Base-by-base conservation (phyloP, 2,888 invertebrate species). In the Bibio marci region DNA sequence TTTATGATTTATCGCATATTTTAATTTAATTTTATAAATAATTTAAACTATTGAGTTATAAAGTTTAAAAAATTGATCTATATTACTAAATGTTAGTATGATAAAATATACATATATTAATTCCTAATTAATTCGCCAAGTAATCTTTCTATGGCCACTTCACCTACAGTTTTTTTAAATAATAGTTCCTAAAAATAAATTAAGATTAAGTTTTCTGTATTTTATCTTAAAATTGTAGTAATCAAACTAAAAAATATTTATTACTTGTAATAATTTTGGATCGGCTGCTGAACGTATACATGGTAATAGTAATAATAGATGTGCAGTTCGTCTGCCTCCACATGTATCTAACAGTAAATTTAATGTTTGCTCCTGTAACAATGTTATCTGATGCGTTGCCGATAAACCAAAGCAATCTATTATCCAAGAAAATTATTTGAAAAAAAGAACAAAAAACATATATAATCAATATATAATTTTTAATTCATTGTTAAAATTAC, bases 321-420 rank as follows among this genome's bases (percentile, higher is more conserved):
- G 76, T 1, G 81, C 83, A 47, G 85, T 76, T 15, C 86, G 66
- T 1, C 69, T 64, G 1, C 70, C 58, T 12, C 55, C 51, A 50
- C 77, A 76, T 54, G 82, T 76, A 48, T 81, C 80, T 49, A 79
- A 76, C 18, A 90, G 63, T 59, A 80, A 76, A 4, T 77, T 66
- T 43, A 85, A 73, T 0, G 81, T 79, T 56, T 86, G 83, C 48
- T 87, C 86, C 63, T 87, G 87, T 2, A 86, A 59, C 34, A 76
- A 67, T 48, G 69, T 74, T 43, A 77, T 65, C 46, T 76, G 69
- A 7, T 56, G 59, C 2, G 65, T 56, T 48, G 77, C 75, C 35
- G 71, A 66, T 35, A 79, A 58, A 1, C 73, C 76, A 43, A 70
- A 60, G 12, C 69, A 65, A 55, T 79, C 78, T 76, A 53, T 13